Percentiles rank a stretch among this genome's conserved stretches.
Evolutionary conservation across 1,140 invertebrate genomes (phyloP).

Genomic region (Dryas iulia): DNA sequence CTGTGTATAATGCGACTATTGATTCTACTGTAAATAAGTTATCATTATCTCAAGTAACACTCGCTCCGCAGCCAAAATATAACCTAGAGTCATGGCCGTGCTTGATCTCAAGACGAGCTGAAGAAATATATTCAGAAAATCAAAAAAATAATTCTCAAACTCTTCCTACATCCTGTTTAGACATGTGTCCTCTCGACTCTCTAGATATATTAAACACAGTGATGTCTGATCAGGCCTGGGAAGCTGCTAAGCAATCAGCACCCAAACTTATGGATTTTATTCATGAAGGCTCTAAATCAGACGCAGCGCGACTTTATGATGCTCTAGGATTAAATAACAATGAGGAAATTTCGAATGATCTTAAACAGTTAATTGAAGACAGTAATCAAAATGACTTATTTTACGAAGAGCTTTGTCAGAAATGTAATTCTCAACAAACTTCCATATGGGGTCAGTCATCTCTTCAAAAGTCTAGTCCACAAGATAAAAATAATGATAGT

Average conservation of each 20-base stretch:
- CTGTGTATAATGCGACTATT: conserved; percentile 45
- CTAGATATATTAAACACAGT: conserved; percentile 63
- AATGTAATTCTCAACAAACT: conserved; percentile 44
- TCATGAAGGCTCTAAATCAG: conserved; percentile 68
- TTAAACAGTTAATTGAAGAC: conserved; percentile 49
- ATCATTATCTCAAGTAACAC: conserved; percentile 55
- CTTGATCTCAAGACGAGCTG: conserved; percentile 54
- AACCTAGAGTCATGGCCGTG: conserved; percentile 72
- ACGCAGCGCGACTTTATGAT: conserved; percentile 68
- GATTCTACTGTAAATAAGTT: conserved; percentile 58
- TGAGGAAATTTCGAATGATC: conserved; percentile 51
- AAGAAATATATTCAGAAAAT: conserved; percentile 58
- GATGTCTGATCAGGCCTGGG: conserved; percentile 75
- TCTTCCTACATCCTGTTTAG: conserved; percentile 45
- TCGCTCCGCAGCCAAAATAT: conserved; percentile 72
- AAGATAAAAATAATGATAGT: conserved; percentile 41
- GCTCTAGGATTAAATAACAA: conserved; percentile 58
- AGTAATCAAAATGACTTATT: conserved; percentile 46
- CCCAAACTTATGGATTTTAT: conserved; percentile 75
- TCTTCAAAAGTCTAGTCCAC: conserved; percentile 30
- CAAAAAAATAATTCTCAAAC: conserved; percentile 45
- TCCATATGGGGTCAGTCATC: conserved; percentile 49
- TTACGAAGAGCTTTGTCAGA: conserved; percentile 36
- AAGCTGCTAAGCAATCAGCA: conserved; percentile 76
- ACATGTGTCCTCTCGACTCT: conserved; percentile 51